Conservation (phyloP, 2,888 invertebrate genomes). For the Leptogaster cylindrica region DNA sequence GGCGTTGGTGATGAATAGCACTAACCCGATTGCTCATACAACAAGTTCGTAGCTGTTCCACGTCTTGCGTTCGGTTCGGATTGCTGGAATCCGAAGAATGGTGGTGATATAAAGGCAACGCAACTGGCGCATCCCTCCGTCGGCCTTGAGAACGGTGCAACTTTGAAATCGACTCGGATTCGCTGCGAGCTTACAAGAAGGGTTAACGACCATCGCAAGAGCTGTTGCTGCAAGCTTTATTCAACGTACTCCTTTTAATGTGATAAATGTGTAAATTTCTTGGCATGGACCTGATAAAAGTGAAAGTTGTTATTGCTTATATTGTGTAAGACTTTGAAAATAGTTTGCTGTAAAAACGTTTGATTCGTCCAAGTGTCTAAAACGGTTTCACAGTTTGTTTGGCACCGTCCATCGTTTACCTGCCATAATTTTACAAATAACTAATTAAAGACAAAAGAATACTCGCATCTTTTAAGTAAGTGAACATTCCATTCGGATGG, state of each 20-base stretch:
- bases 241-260: slow-evolving; percentile 23
- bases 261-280: slow-evolving; percentile 24
- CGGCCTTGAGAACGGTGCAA: slow-evolving; percentile 28
- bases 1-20: slow-evolving; percentile 38
- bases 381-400: not conserved
- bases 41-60: slow-evolving; percentile 10
- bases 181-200: slow-evolving; percentile 22
- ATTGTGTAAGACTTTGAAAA: slow-evolving; percentile 5
- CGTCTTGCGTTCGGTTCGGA: slow-evolving; percentile 25
- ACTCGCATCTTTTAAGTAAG: not conserved
- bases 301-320: slow-evolving; percentile 19
- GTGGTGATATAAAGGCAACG: slow-evolving; percentile 30
- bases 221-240: slow-evolving; percentile 38
- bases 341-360: not conserved
- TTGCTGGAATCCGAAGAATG: slow-evolving; percentile 9
- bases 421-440: no score
- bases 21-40: slow-evolving; percentile 17
- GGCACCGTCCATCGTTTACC: not conserved
- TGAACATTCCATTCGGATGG: slow-evolving; percentile 37
- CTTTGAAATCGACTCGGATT: slow-evolving; percentile 5
- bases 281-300: slow-evolving; percentile 27
- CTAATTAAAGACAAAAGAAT: no score
- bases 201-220: slow-evolving; percentile 29
- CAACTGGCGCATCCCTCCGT: slow-evolving; percentile 19
- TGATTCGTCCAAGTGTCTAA: not conserved